Conservation (phyloP, 2,113 vertebrate genomes). For the Pavo muticus region DNA sequence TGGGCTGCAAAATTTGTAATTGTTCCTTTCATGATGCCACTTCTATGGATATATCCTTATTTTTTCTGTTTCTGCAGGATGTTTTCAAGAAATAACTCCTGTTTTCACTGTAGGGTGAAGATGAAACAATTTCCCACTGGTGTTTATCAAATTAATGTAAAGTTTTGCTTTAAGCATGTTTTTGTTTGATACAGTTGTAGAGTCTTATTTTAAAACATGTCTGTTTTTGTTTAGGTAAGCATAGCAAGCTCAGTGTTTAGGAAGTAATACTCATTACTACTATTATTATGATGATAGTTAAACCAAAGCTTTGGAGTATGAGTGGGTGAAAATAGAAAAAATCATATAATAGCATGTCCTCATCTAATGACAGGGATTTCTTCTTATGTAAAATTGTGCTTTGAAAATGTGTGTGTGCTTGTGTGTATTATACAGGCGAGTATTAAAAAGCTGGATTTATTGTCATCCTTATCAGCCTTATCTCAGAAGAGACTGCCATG, state of each 20-base stretch:
- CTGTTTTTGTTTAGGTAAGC: slow-evolving; percentile 32
- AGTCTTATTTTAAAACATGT: slow-evolving; percentile 15
- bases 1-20: background rate
- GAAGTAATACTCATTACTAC: slow-evolving; percentile 30
- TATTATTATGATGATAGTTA: background rate
- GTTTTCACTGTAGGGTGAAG: background rate
- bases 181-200: background rate
- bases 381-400: background rate
- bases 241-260: background rate
- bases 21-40: background rate
- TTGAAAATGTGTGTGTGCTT: background rate
- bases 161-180: background rate
- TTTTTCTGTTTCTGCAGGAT: background rate
- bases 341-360: background rate
- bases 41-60: background rate
- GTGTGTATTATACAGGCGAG: background rate
- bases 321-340: slow-evolving; percentile 19
- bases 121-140: background rate
- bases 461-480: background rate
- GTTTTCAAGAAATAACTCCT: background rate
- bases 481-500: background rate
- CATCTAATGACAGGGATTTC: background rate
- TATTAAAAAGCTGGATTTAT: background rate
- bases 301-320: background rate
- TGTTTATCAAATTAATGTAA: background rate